Evolutionary conservation across 1,140 invertebrate species (phyloP), one percentile per base, ranked within the genome.

Genomic region (Ceratitis capitata): DNA sequence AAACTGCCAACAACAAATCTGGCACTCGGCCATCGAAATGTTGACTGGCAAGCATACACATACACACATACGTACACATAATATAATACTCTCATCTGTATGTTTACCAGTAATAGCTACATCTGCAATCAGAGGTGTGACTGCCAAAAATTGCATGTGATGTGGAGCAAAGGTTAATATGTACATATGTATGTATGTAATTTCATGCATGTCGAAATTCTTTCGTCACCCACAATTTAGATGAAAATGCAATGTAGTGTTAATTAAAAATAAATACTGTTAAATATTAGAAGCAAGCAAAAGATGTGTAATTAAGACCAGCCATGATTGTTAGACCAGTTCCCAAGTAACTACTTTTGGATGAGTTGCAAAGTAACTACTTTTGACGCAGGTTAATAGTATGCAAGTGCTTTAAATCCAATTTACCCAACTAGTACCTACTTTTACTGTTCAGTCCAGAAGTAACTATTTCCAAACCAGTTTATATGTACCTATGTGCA

Each of bases 11-110:
- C 32, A 3, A 2, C 39, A 23, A 78, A 35, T 23, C 69, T 78
- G 69, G 39, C 69, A 45, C 69, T 78, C 16, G 14, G 69, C 69
- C 69, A 78, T 78, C 19, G 7, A 78, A 78, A 42, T 78, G 69
- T 78, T 45, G 35, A n/a, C n/a, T n/a, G n/a, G n/a, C n/a, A n/a
- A n/a, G 69, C 69, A 26, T 78, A 45, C 35, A 56, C 19, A 23
- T 32, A 9, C 29, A 64, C 23, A 29, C 14, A 64, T 64, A 29
- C 19, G 3, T 56, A 56, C 51, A 12, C 14, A 64, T 26, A n/a
- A n/a, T n/a, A n/a, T n/a, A n/a, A n/a, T n/a, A n/a, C n/a, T n/a
- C n/a, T n/a, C n/a, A n/a, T n/a, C n/a, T n/a, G n/a, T n/a, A n/a
- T n/a, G n/a, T n/a, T n/a, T n/a, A 39, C 26, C 23, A 42, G 19